Evolutionary conservation across 2,113 vertebrate species (phyloP).

Genomic region (Nestor notabilis): DNA sequence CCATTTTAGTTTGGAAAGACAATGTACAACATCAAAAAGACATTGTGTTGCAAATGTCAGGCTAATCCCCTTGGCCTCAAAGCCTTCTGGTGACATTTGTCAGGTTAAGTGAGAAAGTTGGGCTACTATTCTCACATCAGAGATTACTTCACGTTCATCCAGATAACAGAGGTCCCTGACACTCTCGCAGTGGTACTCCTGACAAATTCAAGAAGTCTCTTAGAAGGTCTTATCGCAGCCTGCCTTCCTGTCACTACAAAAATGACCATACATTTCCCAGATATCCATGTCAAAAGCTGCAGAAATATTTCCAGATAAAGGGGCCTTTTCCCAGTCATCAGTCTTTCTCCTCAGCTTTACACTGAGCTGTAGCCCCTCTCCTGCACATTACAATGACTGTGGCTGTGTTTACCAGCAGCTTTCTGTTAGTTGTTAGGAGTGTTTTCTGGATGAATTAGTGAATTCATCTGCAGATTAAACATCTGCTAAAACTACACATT

Average conservation of each 20-base stretch:
- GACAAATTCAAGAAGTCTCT: conserved; percentile 70
- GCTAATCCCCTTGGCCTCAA: conserved; percentile 38
- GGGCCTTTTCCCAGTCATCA: neutral
- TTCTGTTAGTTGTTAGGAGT: neutral
- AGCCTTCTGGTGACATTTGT: conserved; percentile 34
- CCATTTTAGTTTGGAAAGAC: neutral
- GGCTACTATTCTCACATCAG: conserved; percentile 10
- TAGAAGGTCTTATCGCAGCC: conserved; percentile 39
- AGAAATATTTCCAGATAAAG: conserved; percentile 57
- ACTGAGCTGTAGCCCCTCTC: neutral
- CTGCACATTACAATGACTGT: fast-evolving
- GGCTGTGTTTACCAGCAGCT: neutral
- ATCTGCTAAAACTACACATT: conserved; percentile 19
- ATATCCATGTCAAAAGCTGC: conserved; percentile 7
- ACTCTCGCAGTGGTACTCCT: neutral
- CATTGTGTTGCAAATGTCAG: neutral
- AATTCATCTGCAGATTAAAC: neutral
- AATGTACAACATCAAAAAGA: conserved; percentile 7
- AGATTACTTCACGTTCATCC: conserved; percentile 1
- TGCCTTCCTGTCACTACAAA: conserved; percentile 40
- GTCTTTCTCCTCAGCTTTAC: neutral
- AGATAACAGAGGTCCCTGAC: conserved; percentile 8
- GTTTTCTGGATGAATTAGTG: neutral
- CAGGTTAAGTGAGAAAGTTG: conserved; percentile 30
- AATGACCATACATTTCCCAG: conserved; percentile 56